Percentiles rank a stretch among this genome's conserved stretches.
phyloP scores from a whole-genome alignment of 1,140 invertebrate genomes.

The Microplitis demolitor region DNA sequence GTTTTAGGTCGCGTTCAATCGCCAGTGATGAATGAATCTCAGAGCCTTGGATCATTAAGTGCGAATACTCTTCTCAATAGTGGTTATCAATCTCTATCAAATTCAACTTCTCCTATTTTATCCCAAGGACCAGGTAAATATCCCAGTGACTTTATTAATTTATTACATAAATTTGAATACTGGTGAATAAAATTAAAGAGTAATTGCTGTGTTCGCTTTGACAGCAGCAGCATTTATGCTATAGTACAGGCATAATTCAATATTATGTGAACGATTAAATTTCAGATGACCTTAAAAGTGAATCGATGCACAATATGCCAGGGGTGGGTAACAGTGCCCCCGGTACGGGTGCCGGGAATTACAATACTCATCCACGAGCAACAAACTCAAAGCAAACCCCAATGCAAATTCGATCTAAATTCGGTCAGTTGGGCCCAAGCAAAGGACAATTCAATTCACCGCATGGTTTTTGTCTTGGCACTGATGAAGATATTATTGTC shows the following conservation, averaged over 20 bases:
- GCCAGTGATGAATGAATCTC: constrained; percentile 58
- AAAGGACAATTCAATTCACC: constrained; percentile 96
- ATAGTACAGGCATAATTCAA: neutral
- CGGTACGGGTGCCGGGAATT: constrained; percentile 58
- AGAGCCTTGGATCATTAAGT: constrained; percentile 59
- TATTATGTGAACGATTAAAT: constrained; percentile 22
- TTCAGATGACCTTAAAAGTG: constrained; percentile 54
- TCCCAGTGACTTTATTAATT: constrained; percentile 11
- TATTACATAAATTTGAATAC: constrained; percentile 9
- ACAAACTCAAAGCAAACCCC: constrained; percentile 72
- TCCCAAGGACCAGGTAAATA: constrained; percentile 55
- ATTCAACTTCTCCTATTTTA: constrained; percentile 68
- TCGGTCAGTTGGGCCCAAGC: constrained; percentile 87
- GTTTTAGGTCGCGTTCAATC: constrained; percentile 61
- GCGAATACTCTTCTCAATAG: constrained; percentile 63
- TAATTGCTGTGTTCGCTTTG: neutral
- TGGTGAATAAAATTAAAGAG: neutral
- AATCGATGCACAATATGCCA: constrained; percentile 56
- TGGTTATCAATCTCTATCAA: constrained; percentile 63
- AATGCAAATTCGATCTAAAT: constrained; percentile 90
- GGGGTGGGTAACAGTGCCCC: constrained; percentile 45
- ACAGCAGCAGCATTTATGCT: neutral
- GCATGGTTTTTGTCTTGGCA: constrained; percentile 93
- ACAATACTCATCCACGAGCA: constrained; percentile 64
- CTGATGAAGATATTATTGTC: constrained; percentile 93